These are phyloP conservation scores for Diuraphis noxia DNA, from an alignment of 1,140 invertebrate species.

Conservation along the genomic window DNA sequence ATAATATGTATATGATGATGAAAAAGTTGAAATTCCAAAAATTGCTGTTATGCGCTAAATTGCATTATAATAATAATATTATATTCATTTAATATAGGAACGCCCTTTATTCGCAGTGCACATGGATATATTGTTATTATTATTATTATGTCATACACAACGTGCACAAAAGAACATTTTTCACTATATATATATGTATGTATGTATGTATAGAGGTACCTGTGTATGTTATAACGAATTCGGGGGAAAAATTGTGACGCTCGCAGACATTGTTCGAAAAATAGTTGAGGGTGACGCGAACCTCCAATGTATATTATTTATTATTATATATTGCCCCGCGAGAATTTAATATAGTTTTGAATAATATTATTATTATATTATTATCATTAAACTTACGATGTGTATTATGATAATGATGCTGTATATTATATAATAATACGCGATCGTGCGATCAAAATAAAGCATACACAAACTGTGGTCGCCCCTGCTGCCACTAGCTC, in stretches of 20 bases:
- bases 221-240: not conserved
- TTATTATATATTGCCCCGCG: not conserved
- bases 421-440: too few relatives aligned
- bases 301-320: not conserved
- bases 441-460: not conserved
- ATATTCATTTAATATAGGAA: too few relatives aligned
- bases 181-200: not conserved
- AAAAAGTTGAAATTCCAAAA: not conserved
- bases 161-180: not conserved
- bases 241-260: not conserved
- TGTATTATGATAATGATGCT: too few relatives aligned
- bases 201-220: not conserved
- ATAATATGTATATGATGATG: too few relatives aligned
- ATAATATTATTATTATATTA: constrained; percentile 12
- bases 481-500: too few relatives aligned
- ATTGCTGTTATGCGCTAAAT: not conserved
- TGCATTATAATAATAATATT: constrained; percentile 4
- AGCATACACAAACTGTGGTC: constrained; percentile 14
- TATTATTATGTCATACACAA: not conserved
- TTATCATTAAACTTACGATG: not conserved
- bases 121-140: not conserved
- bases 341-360: constrained; percentile 44
- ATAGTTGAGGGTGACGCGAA: not conserved
- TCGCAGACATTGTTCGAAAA: not conserved
- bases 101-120: not conserved